A percentile compares a stretch with the other conserved stretches of the same genome.
Evolutionary conservation across 2,797 vertebrate genomes (phyloP).

Genomic region (Leontopithecus rosalia): DNA sequence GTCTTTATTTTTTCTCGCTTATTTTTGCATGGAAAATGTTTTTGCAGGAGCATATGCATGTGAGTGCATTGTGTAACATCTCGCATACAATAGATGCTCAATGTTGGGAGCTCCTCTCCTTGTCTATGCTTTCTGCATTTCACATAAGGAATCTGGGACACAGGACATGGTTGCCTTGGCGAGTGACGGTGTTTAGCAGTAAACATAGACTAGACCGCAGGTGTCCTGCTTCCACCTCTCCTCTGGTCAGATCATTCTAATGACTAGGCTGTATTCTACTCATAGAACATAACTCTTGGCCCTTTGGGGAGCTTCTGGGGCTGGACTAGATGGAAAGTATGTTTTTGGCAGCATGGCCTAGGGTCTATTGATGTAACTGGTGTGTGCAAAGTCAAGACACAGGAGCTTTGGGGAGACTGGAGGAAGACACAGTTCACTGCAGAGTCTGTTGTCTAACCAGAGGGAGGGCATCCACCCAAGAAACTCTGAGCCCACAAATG

Average conservation of each 20-base stretch:
- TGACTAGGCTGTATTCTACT: neutral
- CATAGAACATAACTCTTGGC: neutral
- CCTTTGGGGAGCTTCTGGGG: neutral
- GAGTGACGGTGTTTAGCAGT: neutral
- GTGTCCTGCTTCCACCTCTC: neutral
- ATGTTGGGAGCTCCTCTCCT: neutral
- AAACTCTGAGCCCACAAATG: neutral
- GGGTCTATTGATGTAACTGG: neutral
- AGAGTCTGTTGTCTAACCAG: neutral
- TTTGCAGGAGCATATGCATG: neutral
- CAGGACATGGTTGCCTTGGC: neutral
- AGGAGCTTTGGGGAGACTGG: neutral
- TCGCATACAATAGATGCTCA: neutral
- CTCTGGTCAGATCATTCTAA: neutral
- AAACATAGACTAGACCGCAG: neutral
- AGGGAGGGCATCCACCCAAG: neutral
- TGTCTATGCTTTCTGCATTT: neutral
- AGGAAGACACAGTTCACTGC: neutral
- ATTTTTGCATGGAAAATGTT: slow-evolving; percentile 17
- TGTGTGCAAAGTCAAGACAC: neutral
- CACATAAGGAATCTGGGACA: neutral
- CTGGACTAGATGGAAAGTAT: neutral
- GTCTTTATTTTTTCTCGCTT: neutral
- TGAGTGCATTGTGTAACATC: too few species aligned
- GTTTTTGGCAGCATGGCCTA: neutral